Evolutionary conservation across 2,113 vertebrate genomes (phyloP).

Genomic region (Heteronetta atricapilla): DNA sequence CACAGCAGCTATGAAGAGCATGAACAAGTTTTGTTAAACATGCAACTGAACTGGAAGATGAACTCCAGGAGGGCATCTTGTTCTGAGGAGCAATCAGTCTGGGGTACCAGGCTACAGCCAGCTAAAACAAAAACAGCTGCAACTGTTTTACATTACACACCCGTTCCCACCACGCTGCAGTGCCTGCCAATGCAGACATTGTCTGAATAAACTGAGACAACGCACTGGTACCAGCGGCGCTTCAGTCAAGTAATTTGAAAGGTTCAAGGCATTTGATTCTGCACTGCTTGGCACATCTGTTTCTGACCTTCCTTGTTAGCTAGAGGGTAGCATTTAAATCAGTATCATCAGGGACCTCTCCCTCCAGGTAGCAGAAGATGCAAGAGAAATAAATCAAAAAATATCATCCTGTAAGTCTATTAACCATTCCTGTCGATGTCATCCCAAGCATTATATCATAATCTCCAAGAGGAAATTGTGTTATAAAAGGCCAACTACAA

Average conservation of each 20-base stretch:
- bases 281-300: not conserved
- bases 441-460: fast-evolving
- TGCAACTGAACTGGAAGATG: not conserved
- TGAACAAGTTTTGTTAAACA: not conserved
- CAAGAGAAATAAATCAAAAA: not conserved
- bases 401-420: not conserved
- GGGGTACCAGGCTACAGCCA: not conserved
- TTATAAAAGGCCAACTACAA: not conserved
- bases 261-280: not conserved
- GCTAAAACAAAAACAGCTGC: not conserved
- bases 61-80: not conserved
- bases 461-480: not conserved
- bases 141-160: not conserved
- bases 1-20: not conserved
- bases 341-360: not conserved
- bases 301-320: not conserved
- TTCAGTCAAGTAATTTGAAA: too few species aligned
- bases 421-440: fast-evolving
- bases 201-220: not conserved
- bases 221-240: not conserved
- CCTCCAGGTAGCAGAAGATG: not conserved
- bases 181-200: not conserved
- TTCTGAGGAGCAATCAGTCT: not conserved
- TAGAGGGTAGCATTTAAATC: not conserved
- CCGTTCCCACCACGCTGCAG: not conserved